phyloP scores from a whole-genome alignment of 2,797 vertebrate species.

The Lophotriccus pileatus region DNA sequence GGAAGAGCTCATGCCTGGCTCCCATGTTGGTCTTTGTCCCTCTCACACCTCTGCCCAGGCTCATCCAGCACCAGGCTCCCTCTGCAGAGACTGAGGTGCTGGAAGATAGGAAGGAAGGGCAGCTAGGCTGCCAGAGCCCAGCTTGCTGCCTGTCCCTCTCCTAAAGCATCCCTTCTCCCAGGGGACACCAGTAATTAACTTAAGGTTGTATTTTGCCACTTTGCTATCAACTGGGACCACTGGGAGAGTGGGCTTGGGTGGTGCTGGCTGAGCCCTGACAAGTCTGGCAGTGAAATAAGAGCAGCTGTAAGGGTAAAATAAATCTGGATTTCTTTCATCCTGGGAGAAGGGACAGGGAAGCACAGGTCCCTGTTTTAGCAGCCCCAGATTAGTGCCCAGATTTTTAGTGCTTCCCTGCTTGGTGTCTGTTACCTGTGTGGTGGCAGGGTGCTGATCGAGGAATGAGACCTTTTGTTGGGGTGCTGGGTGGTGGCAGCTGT shows the following conservation, averaged over 20 bases:
- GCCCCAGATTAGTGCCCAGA: background rate
- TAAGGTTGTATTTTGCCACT: background rate
- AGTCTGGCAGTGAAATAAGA: background rate
- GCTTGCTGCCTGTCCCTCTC: background rate
- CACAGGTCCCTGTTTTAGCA: background rate
- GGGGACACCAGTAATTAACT: background rate
- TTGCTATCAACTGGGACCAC: background rate
- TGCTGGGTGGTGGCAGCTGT: background rate
- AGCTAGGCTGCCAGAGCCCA: background rate
- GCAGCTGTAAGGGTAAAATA: background rate
- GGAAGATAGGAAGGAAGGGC: background rate
- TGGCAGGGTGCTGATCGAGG: background rate
- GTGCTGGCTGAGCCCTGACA: background rate
- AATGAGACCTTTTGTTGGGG: background rate
- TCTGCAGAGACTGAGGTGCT: background rate
- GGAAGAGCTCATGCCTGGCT: background rate
- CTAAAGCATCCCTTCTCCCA: background rate
- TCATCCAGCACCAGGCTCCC: background rate
- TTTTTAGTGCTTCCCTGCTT: background rate
- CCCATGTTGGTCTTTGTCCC: fast-evolving
- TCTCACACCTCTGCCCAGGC: background rate
- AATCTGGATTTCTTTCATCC: background rate
- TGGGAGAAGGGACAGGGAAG: background rate
- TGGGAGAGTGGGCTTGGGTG: background rate
- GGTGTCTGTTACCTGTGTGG: fast-evolving